Evolutionary conservation across 2,888 invertebrate genomes (phyloP), one percentile per base, ranked within the genome.

Genomic region (Deilephila porcellus): DNA sequence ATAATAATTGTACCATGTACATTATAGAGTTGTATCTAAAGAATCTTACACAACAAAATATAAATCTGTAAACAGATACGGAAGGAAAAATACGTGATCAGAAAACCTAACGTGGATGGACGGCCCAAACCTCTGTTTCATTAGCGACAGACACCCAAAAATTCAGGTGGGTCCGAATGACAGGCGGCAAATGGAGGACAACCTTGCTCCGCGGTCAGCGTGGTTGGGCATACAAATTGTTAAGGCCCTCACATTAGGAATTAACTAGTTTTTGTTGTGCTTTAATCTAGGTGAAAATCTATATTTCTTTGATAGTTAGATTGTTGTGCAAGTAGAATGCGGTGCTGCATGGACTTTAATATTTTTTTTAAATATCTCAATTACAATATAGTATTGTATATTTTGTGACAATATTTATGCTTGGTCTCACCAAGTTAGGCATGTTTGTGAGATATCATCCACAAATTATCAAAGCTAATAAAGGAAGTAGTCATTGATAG

Each of bases 151-250:
- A 52, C 64, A 81, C 67, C 78, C 75, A 76, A 80, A 78, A 79
- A 76, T 74, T 74, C 74, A 76, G 73, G 71, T 71, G 60, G 74
- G 76, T 75, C 79, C 75, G 56, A 17, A 17, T 78, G 75, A 71
- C 74, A 76, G 75, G 79, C 77, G 74, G 74, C 73, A 78, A 79
- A 78, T 82, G 82, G 81, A 79, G 79, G 77, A 79, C 34, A 32
- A 72, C 73, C 75, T 76, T 76, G 76, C 67, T 70, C 60, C n/a
- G 29, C 60, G 73, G 72, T 67, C 72, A 75, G 32, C 77, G 76
- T 76, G 81, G 82, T 77, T 73, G 70, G 73, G 79, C 79, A 81
- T 80, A 82, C 75, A 81, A 82, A 82, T 79, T 74, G 72, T 63
- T 60, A n/a, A 56, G 64, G 32, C 71, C 67, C 70, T 20, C n/a